Evolutionary conservation across 1,140 invertebrate genomes (phyloP), one percentile per base, ranked within the genome.

Genomic region (Copidosoma floridanum): DNA sequence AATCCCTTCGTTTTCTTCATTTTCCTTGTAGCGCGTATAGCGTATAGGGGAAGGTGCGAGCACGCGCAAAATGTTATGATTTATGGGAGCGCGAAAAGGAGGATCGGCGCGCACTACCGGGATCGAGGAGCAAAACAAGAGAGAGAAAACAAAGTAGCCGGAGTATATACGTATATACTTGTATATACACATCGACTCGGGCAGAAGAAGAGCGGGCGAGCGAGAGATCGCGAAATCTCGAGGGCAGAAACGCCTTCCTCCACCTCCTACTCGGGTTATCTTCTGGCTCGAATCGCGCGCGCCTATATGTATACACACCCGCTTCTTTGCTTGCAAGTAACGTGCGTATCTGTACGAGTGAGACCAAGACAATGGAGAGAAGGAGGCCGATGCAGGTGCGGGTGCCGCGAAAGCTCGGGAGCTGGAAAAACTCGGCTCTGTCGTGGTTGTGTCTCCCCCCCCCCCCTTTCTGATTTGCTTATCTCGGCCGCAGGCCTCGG

Each of bases 401-500:
- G 37, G 44, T 18, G 14, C 21, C 24, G 46, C 43, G 16, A 57
- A 57, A 50, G 29, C 50, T 57, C 46, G 35, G n/a, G 23, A 37
- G 44, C 16, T 41, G 48, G 57, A 58, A 51, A 51, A 43, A 27
- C 12, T n/a, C n/a, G 21, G 10, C 20, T 37, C 23, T 59, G 53
- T 52, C 57, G 53, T 44, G 50, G 29, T 37, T 44, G 38, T 24
- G 48, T 37, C 23, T n/a, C 14, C 37, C 3, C 37, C 18, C 18
- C n/a, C 29, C n/a, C n/a, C n/a, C n/a, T n/a, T n/a, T n/a, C 48
- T 40, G 57, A 60, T 60, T 60, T 60, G 58, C 58, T 60, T 60
- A 60, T 60, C 58, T 60, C 35, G 0, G 35, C 16, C 26, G 14
- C 7, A n/a, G 20, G n/a, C 2, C 50, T 14, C 20, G 32, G 2